phyloP scores from a whole-genome alignment of 2,113 vertebrate species.

The Callipepla californica region DNA sequence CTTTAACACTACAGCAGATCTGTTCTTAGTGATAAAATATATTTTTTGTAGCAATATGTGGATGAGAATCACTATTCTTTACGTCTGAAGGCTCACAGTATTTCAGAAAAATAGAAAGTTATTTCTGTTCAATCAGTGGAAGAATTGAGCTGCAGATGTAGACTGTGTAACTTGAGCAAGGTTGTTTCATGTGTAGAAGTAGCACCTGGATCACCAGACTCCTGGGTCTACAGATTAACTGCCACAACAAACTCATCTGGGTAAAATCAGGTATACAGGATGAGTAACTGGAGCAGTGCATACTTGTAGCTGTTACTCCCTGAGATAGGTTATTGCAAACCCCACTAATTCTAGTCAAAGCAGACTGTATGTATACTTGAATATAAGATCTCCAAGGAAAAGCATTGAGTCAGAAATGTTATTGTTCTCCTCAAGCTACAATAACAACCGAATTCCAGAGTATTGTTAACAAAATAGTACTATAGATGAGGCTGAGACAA shows the following conservation, averaged over 20 bases:
- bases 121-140: not conserved
- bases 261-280: not conserved
- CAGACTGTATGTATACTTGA: not conserved
- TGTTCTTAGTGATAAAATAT: not conserved
- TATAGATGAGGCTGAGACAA: not conserved
- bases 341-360: not conserved
- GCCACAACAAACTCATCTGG: not conserved
- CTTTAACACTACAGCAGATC: not conserved
- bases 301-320: not conserved
- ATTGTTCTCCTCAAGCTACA: not conserved
- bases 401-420: not conserved
- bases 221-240: not conserved
- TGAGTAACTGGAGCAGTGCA: not conserved
- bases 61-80: not conserved
- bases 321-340: not conserved
- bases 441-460: not conserved
- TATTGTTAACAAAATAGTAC: not conserved
- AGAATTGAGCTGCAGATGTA: not conserved
- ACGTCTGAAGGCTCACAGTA: not conserved
- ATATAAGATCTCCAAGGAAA: not conserved
- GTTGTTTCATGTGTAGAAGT: not conserved
- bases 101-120: not conserved
- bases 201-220: not conserved
- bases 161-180: not conserved
- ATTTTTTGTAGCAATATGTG: no score